Evolutionary conservation across 2,888 invertebrate genomes (phyloP), one percentile per base, ranked within the genome.

Genomic region (Drosophila borborema): DNA sequence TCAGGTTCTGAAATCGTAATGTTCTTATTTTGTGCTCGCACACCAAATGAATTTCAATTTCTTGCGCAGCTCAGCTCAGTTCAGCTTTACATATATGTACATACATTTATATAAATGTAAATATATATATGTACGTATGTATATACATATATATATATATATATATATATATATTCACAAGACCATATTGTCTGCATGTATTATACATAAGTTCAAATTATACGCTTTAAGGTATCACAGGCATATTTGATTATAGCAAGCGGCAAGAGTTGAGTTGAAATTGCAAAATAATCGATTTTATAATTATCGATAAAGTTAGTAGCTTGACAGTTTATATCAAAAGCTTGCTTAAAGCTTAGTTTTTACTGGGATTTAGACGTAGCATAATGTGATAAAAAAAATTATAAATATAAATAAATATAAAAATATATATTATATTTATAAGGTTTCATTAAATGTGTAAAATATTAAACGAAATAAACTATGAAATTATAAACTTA

Each of bases 41-140:
- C 85, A 75, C 72, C 55, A 78, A 81, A 72, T 85, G 75, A 87
- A 82, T 82, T 79, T 81, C 64, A 87, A 87, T 87, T 86, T 81
- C 49, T 54, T 69, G 14, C 16, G 46, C 20, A 16, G 14, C n/a
- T 36, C 51, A 28, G 53, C 36, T 64, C 20, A 10, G 46, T 36
- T 40, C 16, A 23, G 49, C 45, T 62, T 67, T 54, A 65, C 68
- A 55, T 64, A 60, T 43, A 43, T 58, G 28, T 53, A 61, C 28
- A 63, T n/a, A 28, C 28, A 28, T 28, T 28, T 28, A 49, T 67
- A 41, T 54, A n/a, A n/a, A n/a, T n/a, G n/a, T n/a, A n/a, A n/a
- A 20, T 61, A n/a, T 28, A 49, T 67, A 41, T 54, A 20, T 61
- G 16, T 53, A 23, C 16, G 6, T 56, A 58, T 61, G 60, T 64